phyloP scores from a whole-genome alignment of 2,888 invertebrate species.

The Itoplectis maculator region DNA sequence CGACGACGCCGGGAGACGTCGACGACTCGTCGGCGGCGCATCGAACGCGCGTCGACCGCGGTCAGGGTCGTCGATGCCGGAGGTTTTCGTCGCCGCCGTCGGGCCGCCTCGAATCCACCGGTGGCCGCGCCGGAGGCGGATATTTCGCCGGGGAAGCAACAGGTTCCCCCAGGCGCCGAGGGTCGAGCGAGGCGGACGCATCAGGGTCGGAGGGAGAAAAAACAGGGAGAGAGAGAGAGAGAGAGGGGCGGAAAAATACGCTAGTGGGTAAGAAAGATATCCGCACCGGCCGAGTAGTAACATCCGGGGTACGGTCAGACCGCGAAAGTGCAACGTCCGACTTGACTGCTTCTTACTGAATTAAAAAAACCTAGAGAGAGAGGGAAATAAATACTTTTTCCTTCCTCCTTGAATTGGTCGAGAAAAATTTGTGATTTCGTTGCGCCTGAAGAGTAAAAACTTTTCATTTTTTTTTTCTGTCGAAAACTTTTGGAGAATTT shows the following conservation, averaged over 20 bases:
- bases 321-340: neutral
- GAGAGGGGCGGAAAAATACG: slow-evolving; percentile 23
- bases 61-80: neutral
- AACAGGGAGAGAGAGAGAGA: slow-evolving; percentile 6
- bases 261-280: slow-evolving; percentile 18
- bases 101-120: neutral
- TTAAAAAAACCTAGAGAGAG: neutral
- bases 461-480: too few relatives aligned
- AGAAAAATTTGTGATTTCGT: neutral
- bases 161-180: slow-evolving; percentile 26
- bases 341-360: neutral
- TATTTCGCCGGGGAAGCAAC: slow-evolving; percentile 2
- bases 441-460: too few relatives aligned
- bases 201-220: slow-evolving; percentile 43
- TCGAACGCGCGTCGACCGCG: neutral
- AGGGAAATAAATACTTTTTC: neutral
- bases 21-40: slow-evolving; percentile 42
- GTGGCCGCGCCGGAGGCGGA: neutral
- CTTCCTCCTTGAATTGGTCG: neutral
- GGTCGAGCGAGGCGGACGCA: too few relatives aligned
- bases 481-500: too few relatives aligned
- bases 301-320: slow-evolving; percentile 23
- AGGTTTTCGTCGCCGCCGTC: neutral
- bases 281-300: slow-evolving; percentile 3
- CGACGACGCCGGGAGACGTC: neutral